These are phyloP conservation scores for Sipha flava DNA, from an alignment of 1,140 invertebrate genomes.

Conservation along the genomic window DNA sequence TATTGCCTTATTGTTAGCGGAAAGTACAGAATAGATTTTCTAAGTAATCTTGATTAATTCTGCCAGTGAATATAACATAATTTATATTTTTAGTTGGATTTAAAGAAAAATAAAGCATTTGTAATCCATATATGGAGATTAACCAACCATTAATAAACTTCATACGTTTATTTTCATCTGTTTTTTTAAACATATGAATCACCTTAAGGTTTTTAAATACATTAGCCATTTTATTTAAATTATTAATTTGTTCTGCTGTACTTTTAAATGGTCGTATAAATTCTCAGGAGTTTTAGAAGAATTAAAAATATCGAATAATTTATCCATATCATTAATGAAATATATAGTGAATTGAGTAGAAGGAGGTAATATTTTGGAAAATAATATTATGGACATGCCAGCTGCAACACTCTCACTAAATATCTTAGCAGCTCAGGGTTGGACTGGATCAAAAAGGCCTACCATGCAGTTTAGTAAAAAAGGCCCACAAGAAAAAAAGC, in stretches of 20 bases:
- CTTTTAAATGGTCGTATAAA: background rate
- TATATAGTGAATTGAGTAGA: background rate
- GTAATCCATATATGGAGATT: background rate
- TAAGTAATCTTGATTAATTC: background rate
- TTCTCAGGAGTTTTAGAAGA: background rate
- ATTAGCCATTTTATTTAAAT: constrained; percentile 8
- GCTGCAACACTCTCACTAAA: too few relatives aligned
- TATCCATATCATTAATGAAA: background rate
- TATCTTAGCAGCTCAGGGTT: too few relatives aligned
- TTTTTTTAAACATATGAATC: background rate
- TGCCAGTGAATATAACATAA: background rate
- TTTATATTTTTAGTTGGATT: background rate
- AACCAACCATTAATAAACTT: background rate
- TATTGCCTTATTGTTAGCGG: background rate
- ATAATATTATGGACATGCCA: too few relatives aligned
- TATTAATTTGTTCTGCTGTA: background rate
- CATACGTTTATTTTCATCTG: background rate
- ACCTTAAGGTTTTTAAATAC: background rate
- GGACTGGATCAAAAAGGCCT: too few relatives aligned
- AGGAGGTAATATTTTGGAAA: background rate
- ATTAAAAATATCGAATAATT: constrained; percentile 1
- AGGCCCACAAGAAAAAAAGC: too few relatives aligned
- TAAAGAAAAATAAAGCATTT: background rate
- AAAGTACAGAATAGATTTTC: too few relatives aligned
- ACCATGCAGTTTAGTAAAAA: too few relatives aligned